These are phyloP conservation scores for Nothura maculosa DNA, from an alignment of 2,797 vertebrate species.

Conservation along the genomic window DNA sequence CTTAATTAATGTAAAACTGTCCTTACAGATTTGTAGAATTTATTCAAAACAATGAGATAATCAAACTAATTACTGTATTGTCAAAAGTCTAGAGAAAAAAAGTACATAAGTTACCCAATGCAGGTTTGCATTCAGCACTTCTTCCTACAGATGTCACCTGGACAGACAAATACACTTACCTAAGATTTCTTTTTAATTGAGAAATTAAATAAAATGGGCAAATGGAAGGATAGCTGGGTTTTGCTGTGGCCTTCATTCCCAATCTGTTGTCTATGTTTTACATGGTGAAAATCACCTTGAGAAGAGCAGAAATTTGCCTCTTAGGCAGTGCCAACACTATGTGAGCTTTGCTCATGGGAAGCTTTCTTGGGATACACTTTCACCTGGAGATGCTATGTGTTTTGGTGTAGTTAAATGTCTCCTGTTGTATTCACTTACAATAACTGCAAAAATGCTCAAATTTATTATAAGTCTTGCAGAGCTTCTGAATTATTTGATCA, in stretches of 20 bases:
- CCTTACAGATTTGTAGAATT: neutral
- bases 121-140: neutral
- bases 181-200: neutral
- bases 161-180: neutral
- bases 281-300: neutral
- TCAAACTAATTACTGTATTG: neutral
- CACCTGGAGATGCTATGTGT: neutral
- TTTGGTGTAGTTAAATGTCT: neutral
- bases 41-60: neutral
- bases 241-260: neutral
- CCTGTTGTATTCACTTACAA: neutral
- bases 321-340: neutral
- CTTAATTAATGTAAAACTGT: neutral
- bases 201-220: neutral
- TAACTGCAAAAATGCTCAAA: neutral
- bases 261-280: neutral
- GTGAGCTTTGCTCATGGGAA: neutral
- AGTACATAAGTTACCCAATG: neutral
- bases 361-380: neutral
- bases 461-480: neutral
- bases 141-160: neutral
- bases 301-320: neutral
- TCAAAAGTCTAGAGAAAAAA: neutral
- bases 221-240: neutral
- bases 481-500: neutral